These are phyloP conservation scores for Sebastes steindachneri DNA, from an alignment of 2,797 vertebrate genomes.

Conservation along the genomic window DNA sequence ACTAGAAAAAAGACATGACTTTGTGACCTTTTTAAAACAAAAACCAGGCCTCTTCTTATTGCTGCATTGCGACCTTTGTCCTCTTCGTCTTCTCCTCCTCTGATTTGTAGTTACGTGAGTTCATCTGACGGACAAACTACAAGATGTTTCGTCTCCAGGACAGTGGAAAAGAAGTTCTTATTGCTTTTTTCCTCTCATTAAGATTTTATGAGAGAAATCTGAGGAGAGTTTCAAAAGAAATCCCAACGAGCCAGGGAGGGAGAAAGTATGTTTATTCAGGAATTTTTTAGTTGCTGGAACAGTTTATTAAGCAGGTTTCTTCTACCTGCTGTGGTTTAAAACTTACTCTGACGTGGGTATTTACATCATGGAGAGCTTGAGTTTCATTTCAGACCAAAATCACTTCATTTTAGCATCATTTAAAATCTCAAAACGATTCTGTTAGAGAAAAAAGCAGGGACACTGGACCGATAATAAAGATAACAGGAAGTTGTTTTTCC, in stretches of 20 bases:
- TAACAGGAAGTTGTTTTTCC: background rate
- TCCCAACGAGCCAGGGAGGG: background rate
- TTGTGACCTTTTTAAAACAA: background rate
- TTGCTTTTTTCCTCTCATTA: constrained; percentile 26
- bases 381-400: background rate
- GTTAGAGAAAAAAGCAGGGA: background rate
- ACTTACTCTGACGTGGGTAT: background rate
- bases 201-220: constrained; percentile 50
- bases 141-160: constrained; percentile 1
- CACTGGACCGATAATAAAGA: background rate
- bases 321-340: background rate
- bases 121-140: background rate
- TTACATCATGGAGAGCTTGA: background rate
- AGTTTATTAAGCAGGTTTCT: constrained; percentile 1
- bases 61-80: background rate
- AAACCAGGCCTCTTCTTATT: background rate
- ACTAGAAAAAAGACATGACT: background rate
- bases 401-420: background rate
- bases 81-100: background rate
- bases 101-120: background rate
- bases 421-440: background rate
- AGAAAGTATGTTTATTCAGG: constrained; percentile 4
- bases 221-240: constrained; percentile 34
- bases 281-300: background rate
- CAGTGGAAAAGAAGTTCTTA: constrained; percentile 32